Base-by-base conservation (phyloP, 1,140 invertebrate genomes). In the Mactra quadrangularis region DNA sequence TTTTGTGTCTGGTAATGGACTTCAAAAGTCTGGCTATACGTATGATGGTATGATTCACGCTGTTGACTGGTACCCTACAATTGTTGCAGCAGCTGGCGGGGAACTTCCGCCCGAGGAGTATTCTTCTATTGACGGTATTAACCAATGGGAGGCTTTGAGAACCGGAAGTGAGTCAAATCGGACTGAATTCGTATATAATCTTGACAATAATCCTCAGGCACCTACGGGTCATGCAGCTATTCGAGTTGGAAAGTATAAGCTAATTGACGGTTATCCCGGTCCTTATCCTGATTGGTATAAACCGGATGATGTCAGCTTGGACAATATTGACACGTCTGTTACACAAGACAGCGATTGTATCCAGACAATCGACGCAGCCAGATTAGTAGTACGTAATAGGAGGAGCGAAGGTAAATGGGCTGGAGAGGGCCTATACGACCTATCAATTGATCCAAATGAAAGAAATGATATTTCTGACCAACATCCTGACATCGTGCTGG, bases 211-310 rank as follows among this genome's bases (percentile, higher is more conserved):
- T n/a, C 19, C 52, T 4, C 47, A 31, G 15, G 52, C 64, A 6
- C 19, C 52, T 11, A 53, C 78, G 13, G 83, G 83, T 25, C 78
- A 85, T 66, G 86, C 86, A 2, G 89, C 87, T 1, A 89, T 89
- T 41, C 85, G 64, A 22, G 53, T 82, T 25, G 70, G 55, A 15
- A 25, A 82, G 19, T 82, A 57, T 38, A 82, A 76, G 38, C 47
- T 85, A 17, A 72, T 71, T 41, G 19, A 60, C 25, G 78, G 76
- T 45, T 60, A 33, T 47, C 57, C 64, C 17, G 55, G 71, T 9
- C 29, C 27, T 0, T 71, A 22, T 64, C 17, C 35, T 29, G 53
- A 19, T 27, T 71, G 81, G 66, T 77, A 79, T 52, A 74, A 74
- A n/a, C 59, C 60, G 19, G 64, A 70, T 25, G 17, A 74, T 59